These are phyloP conservation scores for Hypomecis atomaria DNA, from an alignment of 2,888 invertebrate genomes.

Conservation along the genomic window DNA sequence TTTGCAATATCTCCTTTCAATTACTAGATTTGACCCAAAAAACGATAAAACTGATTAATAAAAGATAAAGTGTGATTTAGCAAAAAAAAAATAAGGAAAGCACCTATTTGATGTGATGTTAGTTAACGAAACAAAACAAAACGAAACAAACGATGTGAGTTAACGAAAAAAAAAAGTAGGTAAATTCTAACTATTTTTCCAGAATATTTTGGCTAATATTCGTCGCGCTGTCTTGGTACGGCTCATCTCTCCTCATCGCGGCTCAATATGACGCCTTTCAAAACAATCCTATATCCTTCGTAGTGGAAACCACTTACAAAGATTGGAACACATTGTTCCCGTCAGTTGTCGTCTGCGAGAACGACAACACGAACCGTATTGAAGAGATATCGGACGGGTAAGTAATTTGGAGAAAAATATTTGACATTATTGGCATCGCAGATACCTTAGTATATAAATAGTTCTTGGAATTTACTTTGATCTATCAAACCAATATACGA, in stretches of 20 bases:
- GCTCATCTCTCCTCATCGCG: constrained; percentile 82
- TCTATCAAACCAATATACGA: too few species aligned
- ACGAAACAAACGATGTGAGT: too few species aligned
- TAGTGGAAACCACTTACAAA: constrained; percentile 90
- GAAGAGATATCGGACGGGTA: constrained; percentile 87
- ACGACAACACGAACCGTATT: constrained; percentile 87
- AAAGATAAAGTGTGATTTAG: too few species aligned
- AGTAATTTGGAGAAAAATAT: constrained; percentile 35
- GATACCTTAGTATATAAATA: not conserved
- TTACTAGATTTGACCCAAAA: too few species aligned
- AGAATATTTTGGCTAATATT: constrained; percentile 87
- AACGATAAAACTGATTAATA: too few species aligned
- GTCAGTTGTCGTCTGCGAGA: constrained; percentile 89
- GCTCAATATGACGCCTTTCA: constrained; percentile 87
- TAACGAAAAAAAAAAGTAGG: too few species aligned
- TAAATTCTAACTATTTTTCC: constrained; percentile 32
- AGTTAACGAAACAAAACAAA: too few species aligned
- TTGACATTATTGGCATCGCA: too few species aligned
- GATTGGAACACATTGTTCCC: constrained; percentile 91
- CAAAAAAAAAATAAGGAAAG: too few species aligned
- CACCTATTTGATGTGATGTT: too few species aligned
- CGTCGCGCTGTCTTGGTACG: constrained; percentile 86
- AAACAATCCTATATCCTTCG: constrained; percentile 91
- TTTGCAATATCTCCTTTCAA: too few species aligned
- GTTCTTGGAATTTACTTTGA: too few species aligned